These are phyloP conservation scores for Sanderia malayensis DNA, from an alignment of 30 jellyfish, hydroid and myxozoan species.

Conservation along the genomic window DNA sequence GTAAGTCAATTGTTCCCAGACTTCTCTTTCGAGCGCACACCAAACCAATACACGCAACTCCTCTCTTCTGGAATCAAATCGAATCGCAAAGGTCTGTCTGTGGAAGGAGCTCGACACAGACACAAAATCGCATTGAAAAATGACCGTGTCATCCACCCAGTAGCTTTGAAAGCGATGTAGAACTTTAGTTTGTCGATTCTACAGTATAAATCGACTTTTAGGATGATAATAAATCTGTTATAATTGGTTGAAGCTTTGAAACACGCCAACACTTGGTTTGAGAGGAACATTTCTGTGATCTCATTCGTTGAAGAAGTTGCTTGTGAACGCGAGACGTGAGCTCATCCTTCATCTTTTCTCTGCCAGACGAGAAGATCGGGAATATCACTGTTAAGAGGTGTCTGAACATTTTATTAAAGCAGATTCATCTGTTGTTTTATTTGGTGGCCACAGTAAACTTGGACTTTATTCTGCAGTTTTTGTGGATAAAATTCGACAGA, in stretches of 20 bases:
- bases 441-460: neutral
- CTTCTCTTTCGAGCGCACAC: neutral
- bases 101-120: no score
- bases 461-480: neutral
- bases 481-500: neutral
- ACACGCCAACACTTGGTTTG: neutral
- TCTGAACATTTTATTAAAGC: neutral
- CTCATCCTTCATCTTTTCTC: neutral
- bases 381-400: neutral
- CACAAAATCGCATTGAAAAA: no score
- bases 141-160: no score
- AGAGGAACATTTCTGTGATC: slow-evolving; percentile 57
- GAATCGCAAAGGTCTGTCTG: no score
- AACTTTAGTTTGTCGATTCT: neutral
- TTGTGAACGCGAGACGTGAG: slow-evolving; percentile 52
- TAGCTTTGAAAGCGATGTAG: neutral
- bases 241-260: neutral
- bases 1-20: slow-evolving; percentile 12
- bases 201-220: neutral
- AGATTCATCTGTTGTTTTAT: neutral
- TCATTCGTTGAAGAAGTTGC: slow-evolving; percentile 62
- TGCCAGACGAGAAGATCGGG: neutral
- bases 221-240: no score
- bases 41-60: no score
- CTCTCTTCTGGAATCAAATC: no score